Evolutionary conservation across 2,888 invertebrate genomes (phyloP).

Genomic region (Galerucella calmariensis): DNA sequence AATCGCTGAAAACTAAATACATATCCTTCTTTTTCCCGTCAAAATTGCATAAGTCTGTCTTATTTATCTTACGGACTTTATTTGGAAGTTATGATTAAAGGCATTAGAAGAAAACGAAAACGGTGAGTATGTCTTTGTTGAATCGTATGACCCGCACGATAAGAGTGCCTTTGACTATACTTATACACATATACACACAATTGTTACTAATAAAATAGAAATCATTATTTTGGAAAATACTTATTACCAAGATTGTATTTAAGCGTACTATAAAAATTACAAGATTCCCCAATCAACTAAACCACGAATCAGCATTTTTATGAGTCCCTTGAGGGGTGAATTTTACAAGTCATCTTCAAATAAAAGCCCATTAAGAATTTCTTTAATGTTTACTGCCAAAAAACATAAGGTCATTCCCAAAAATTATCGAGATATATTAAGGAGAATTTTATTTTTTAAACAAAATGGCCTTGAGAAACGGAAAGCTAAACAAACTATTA

Average conservation of each 20-base stretch:
- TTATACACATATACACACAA: too few relatives aligned
- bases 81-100: too few relatives aligned
- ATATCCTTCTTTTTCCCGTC: too few relatives aligned
- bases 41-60: too few relatives aligned
- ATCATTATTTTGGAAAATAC: background rate
- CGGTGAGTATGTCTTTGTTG: too few relatives aligned
- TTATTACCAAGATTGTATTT: background rate
- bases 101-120: too few relatives aligned
- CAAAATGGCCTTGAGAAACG: background rate
- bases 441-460: background rate
- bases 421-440: background rate
- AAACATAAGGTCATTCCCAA: slow-evolving; percentile 6
- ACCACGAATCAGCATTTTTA: background rate
- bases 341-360: slow-evolving; percentile 15
- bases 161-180: too few relatives aligned
- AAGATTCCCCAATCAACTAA: too few relatives aligned
- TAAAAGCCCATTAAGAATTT: slow-evolving; percentile 4
- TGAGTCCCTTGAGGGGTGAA: background rate
- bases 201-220: too few relatives aligned
- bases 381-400: background rate
- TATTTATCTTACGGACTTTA: too few relatives aligned
- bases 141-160: too few relatives aligned
- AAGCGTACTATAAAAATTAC: background rate
- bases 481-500: background rate
- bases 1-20: too few relatives aligned